phyloP scores from a whole-genome alignment of 2,888 invertebrate genomes.

The Tipula confusa region DNA sequence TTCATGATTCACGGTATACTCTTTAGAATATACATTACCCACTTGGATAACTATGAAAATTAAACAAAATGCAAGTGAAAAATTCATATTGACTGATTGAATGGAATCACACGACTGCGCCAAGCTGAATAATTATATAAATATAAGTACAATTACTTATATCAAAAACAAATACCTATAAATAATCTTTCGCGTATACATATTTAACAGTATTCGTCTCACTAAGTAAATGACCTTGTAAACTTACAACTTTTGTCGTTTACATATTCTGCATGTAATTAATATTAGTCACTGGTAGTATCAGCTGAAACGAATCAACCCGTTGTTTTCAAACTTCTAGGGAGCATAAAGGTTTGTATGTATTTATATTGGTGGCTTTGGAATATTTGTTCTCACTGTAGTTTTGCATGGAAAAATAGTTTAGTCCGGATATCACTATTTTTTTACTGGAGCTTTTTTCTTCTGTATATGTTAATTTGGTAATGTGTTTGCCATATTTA shows the following conservation, averaged over 20 bases:
- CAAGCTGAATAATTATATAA: background rate
- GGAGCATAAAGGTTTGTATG: no score
- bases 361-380: no score
- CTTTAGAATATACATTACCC: background rate
- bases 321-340: no score
- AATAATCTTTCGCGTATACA: background rate
- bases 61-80: background rate
- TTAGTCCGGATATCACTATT: no score
- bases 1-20: background rate
- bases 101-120: background rate
- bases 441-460: no score
- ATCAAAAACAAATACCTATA: background rate
- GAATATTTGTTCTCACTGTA: no score
- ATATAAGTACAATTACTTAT: background rate
- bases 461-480: no score
- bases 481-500: no score
- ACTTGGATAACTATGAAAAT: background rate
- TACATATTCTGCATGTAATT: background rate
- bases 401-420: no score
- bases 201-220: background rate
- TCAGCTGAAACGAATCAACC: no score
- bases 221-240: background rate
- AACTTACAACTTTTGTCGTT: background rate
- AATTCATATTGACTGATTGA: background rate
- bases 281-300: no score